phyloP scores from a whole-genome alignment of 2,888 invertebrate species.

The Chrysina gloriosa region DNA sequence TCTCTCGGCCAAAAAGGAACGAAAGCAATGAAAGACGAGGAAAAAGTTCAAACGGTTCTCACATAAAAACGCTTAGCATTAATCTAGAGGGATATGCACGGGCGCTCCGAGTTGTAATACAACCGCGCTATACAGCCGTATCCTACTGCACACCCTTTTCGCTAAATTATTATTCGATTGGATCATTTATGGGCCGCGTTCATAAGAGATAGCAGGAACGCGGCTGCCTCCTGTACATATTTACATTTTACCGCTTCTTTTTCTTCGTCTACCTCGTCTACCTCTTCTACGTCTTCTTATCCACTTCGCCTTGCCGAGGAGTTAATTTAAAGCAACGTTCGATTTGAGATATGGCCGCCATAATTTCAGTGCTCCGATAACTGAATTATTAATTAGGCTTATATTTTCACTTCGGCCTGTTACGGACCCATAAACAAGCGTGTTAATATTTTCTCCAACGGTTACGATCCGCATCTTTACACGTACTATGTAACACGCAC shows the following conservation, averaged over 20 bases:
- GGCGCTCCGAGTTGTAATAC: too few relatives aligned
- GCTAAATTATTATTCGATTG: slow-evolving; percentile 46
- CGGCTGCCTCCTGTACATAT: slow-evolving; percentile 36
- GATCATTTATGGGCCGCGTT: slow-evolving; percentile 48
- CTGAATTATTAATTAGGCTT: slow-evolving; percentile 44
- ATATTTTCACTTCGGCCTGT: slow-evolving; percentile 38
- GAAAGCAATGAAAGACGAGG: slow-evolving; percentile 16
- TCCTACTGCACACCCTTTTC: too few relatives aligned
- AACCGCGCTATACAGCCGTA: too few relatives aligned
- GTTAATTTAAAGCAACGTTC: slow-evolving; percentile 43
- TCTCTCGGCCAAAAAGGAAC: slow-evolving; percentile 2
- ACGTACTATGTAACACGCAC: too few relatives aligned
- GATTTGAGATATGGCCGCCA: slow-evolving; percentile 43
- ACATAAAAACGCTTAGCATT: too few relatives aligned
- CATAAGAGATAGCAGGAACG: slow-evolving; percentile 40
- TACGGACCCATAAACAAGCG: slow-evolving; percentile 20
- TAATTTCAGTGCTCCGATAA: slow-evolving; percentile 43
- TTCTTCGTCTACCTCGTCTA: not conserved
- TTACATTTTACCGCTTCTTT: slow-evolving; percentile 45
- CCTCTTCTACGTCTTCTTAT: too few relatives aligned
- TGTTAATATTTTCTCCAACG: not conserved
- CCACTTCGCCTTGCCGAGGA: too few relatives aligned
- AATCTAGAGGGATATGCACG: too few relatives aligned
- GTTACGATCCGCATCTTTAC: not conserved
- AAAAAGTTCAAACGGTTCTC: too few relatives aligned